A percentile compares a stretch with the other conserved stretches of the same genome.
These are phyloP conservation scores for Cataglyphis altisquamis DNA, from an alignment of 2,888 invertebrate genomes.

Conservation along the genomic window DNA sequence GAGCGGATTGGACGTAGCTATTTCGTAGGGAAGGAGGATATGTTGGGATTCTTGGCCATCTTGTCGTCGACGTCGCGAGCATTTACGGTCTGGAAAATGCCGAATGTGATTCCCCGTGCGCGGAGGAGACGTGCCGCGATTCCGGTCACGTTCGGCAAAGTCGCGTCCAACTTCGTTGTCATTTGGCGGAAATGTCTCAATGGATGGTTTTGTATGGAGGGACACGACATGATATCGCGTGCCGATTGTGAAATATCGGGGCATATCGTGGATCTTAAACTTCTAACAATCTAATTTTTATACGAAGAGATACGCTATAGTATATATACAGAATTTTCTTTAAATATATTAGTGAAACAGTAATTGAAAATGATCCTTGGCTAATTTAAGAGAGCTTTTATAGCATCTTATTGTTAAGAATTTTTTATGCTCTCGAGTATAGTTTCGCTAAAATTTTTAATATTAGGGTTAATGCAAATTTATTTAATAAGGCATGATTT, in stretches of 20 bases:
- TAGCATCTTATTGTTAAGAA: too few relatives aligned
- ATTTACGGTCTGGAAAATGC: slow-evolving; percentile 62
- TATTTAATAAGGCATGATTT: background rate
- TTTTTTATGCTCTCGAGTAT: too few relatives aligned
- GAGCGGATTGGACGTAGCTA: background rate
- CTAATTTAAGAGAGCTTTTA: too few relatives aligned
- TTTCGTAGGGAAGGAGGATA: background rate
- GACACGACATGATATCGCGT: slow-evolving; percentile 36
- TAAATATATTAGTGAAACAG: too few relatives aligned
- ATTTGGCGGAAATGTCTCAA: slow-evolving; percentile 72
- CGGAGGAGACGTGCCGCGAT: slow-evolving; percentile 48
- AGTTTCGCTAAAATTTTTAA: too few relatives aligned
- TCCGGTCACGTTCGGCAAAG: slow-evolving; percentile 71
- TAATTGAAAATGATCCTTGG: too few relatives aligned
- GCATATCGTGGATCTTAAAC: background rate
- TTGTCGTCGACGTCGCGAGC: slow-evolving; percentile 52
- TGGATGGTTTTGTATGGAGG: slow-evolving; percentile 56
- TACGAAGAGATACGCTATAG: too few relatives aligned
- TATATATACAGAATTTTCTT: too few relatives aligned
- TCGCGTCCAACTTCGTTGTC: slow-evolving; percentile 67
- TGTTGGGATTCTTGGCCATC: slow-evolving; percentile 24
- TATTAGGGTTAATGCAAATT: background rate
- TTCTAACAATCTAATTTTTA: background rate
- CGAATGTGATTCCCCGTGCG: slow-evolving; percentile 32
- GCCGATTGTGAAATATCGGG: slow-evolving; percentile 18